Percentiles rank a stretch among this genome's conserved stretches.
Conservation (phyloP, 2,113 vertebrate species). For the Scalopus aquaticus region DNA sequence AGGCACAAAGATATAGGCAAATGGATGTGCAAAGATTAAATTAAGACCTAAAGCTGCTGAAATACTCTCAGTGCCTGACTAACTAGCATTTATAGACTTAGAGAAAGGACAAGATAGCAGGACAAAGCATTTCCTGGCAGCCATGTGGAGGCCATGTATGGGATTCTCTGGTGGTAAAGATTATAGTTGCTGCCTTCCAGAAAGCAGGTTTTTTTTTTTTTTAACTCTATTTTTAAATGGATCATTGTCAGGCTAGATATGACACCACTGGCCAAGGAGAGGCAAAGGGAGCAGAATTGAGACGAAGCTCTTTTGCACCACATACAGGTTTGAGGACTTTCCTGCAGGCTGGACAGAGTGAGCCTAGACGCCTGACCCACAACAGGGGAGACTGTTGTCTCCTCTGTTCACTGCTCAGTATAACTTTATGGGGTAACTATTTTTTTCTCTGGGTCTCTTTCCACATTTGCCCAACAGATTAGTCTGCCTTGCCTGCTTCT, state of each 20-base stretch:
- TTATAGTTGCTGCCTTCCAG: neutral
- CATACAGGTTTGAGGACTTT: neutral
- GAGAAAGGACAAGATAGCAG: neutral
- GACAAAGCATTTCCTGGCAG: neutral
- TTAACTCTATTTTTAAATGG: neutral
- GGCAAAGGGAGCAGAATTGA: neutral
- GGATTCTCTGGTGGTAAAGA: neutral
- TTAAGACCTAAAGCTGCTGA: neutral
- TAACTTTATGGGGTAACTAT: neutral
- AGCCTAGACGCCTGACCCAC: neutral
- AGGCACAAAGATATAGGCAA: conserved; percentile 3
- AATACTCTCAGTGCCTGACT: neutral
- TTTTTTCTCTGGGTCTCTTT: neutral
- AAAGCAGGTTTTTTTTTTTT: neutral
- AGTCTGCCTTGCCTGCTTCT: neutral
- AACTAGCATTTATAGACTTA: neutral
- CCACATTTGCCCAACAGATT: neutral
- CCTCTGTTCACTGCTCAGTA: neutral
- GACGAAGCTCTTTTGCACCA: neutral
- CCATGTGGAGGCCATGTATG: neutral
- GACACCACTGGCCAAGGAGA: neutral
- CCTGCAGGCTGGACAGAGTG: neutral
- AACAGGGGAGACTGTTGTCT: neutral
- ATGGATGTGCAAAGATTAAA: neutral
- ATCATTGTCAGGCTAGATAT: neutral